Conservation (phyloP, 1,140 invertebrate genomes). For the Cydia strobilella region DNA sequence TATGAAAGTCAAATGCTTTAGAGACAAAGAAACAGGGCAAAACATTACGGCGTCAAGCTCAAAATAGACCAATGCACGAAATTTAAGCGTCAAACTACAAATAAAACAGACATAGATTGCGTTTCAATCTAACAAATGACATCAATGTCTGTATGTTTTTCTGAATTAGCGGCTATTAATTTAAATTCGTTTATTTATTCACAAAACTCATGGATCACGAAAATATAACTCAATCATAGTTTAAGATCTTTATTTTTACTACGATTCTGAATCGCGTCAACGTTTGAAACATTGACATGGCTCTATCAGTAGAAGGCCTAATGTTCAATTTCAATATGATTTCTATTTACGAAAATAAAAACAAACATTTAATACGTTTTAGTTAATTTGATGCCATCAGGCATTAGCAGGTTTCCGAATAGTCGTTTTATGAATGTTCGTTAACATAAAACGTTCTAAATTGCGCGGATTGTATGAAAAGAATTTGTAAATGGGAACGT, state of each 20-base stretch:
- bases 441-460: slow-evolving; percentile 33
- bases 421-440: slow-evolving; percentile 31
- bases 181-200: slow-evolving; percentile 29
- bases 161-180: slow-evolving; percentile 6
- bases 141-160: slow-evolving; percentile 10
- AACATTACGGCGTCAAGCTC: not conserved
- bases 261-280: not conserved
- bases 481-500: slow-evolving; percentile 41
- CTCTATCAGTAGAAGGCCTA: not conserved
- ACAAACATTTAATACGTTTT: slow-evolving; percentile 25
- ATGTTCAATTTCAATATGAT: slow-evolving; percentile 5
- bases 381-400: slow-evolving; percentile 23
- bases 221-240: slow-evolving; percentile 22
- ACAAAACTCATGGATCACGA: slow-evolving; percentile 22
- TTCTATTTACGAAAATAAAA: not conserved
- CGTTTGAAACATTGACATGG: slow-evolving; percentile 5
- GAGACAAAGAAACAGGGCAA: not conserved
- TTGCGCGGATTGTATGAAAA: slow-evolving; percentile 40
- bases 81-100: slow-evolving; percentile 1
- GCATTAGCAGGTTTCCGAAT: slow-evolving; percentile 28
- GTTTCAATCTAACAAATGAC: slow-evolving; percentile 8
- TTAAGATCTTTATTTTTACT: slow-evolving; percentile 3
- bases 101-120: slow-evolving; percentile 8
- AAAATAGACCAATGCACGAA: not conserved
- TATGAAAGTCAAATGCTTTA: not conserved